Evolutionary conservation across 2,888 invertebrate genomes (phyloP), one percentile per base, ranked within the genome.

Genomic region (Sminthurides aquaticus): DNA sequence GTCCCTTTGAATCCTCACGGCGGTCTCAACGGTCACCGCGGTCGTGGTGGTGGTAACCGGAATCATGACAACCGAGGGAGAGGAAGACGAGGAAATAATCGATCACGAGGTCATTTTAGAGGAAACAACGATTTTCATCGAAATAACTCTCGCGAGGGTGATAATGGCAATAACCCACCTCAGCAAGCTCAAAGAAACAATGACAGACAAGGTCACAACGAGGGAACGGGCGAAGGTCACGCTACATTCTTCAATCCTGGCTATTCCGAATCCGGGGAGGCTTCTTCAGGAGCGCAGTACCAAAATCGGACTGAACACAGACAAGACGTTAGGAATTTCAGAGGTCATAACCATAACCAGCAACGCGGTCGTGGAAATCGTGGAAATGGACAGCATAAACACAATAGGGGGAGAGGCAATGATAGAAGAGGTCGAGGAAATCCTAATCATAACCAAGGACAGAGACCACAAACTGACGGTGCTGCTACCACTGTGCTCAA

Each of bases 331-430:
- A 15, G 43, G 15, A 15, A 5, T 15, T 34, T 34, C 15, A 5
- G 43, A 34, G 43, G 43, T 34, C n/a, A n/a, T n/a, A 34, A 34
- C 43, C 43, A 34, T 5, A 34, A 34, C 43, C 59, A 43, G 8
- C 18, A 18, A 15, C 24, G 22, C 8, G 25, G 25, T 48, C 25
- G 48, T 2, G 24, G 59, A 22, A 59, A 49, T 25, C 5, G 59
- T 34, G 48, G 49, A 43, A 43, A 25, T 48, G 57, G 57, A 34
- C 5, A 34, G n/a, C n/a, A n/a, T n/a, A n/a, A n/a, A n/a, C n/a
- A n/a, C n/a, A n/a, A n/a, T n/a, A n/a, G n/a, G n/a, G n/a, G n/a
- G n/a, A n/a, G n/a, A n/a, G n/a, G n/a, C n/a, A n/a, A n/a, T 11
- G 43, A 15, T 15, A 34, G 15, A 34, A 15, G 43, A 15, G 15